These are phyloP conservation scores for Nephrotoma flavescens DNA, from an alignment of 2,888 invertebrate species.

Conservation along the genomic window DNA sequence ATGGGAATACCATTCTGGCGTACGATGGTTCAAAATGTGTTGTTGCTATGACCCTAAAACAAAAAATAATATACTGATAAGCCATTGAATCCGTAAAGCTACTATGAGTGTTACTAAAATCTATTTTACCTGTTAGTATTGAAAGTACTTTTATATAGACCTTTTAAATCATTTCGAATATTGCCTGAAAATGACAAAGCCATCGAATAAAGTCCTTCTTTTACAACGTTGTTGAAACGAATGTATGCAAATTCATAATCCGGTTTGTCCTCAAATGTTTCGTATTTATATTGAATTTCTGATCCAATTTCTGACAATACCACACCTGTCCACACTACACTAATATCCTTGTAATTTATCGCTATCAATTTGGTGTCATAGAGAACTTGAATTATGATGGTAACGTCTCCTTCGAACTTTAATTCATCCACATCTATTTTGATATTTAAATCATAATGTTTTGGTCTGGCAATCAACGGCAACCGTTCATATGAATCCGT, in stretches of 20 bases:
- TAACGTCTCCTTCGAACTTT: constrained; percentile 4
- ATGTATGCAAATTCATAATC: neutral
- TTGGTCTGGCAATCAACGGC: neutral
- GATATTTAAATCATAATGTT: constrained; percentile 5
- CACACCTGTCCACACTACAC: neutral
- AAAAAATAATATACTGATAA: neutral
- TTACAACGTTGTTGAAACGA: neutral
- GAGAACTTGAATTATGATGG: neutral
- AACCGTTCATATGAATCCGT: neutral
- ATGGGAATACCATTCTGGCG: constrained; percentile 48
- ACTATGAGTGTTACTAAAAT: neutral
- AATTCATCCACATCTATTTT: constrained; percentile 1
- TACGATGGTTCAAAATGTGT: constrained; percentile 46
- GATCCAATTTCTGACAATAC: neutral
- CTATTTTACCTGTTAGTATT: neutral
- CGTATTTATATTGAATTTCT: neutral
- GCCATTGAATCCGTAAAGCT: neutral
- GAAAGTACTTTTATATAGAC: neutral
- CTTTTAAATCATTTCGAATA: neutral
- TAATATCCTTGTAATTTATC: constrained; percentile 4
- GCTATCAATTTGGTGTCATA: neutral
- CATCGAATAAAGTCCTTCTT: neutral
- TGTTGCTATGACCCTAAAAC: constrained; percentile 37
- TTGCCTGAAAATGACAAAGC: neutral
- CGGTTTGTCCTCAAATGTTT: neutral